Evolutionary conservation across 1,140 invertebrate species (phyloP).

Genomic region (Drosophila littoralis): DNA sequence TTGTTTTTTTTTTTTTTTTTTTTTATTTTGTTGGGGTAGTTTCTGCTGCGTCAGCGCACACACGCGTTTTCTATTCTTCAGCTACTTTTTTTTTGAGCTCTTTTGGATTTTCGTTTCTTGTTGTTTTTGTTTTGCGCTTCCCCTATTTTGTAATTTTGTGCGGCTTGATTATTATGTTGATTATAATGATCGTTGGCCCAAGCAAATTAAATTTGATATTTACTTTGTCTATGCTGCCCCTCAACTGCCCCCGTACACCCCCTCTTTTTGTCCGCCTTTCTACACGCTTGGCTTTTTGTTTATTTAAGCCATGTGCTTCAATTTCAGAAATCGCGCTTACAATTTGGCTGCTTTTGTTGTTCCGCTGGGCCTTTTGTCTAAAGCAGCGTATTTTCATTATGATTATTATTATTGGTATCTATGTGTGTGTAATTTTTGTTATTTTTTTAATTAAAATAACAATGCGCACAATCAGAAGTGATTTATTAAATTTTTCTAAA

Average conservation of each 20-base stretch:
- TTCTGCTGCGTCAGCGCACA: slow-evolving; percentile 74
- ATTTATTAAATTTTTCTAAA: slow-evolving; percentile 71
- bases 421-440: slow-evolving; percentile 20
- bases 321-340: slow-evolving; percentile 30
- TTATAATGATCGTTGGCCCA: slow-evolving; percentile 48
- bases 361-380: slow-evolving; percentile 46
- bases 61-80: slow-evolving; percentile 61
- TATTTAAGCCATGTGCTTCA: slow-evolving; percentile 74
- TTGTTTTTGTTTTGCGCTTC: slow-evolving; percentile 24
- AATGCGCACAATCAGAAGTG: slow-evolving; percentile 73
- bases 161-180: slow-evolving; percentile 58
- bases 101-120: slow-evolving; percentile 26
- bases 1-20: not conserved
- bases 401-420: slow-evolving; percentile 39
- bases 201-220: slow-evolving; percentile 67
- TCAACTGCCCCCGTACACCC: not conserved
- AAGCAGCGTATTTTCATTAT: slow-evolving; percentile 49
- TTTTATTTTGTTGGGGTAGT: slow-evolving; percentile 34
- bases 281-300: slow-evolving; percentile 31
- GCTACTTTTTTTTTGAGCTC: slow-evolving; percentile 3
- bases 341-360: slow-evolving; percentile 60
- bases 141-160: slow-evolving; percentile 60
- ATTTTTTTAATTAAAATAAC: slow-evolving; percentile 75
- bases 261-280: not conserved
- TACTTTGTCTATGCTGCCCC: slow-evolving; percentile 46